Evolutionary conservation across 2,888 invertebrate genomes (phyloP), one percentile per base, ranked within the genome.

Genomic region (Strigamia maritima): DNA sequence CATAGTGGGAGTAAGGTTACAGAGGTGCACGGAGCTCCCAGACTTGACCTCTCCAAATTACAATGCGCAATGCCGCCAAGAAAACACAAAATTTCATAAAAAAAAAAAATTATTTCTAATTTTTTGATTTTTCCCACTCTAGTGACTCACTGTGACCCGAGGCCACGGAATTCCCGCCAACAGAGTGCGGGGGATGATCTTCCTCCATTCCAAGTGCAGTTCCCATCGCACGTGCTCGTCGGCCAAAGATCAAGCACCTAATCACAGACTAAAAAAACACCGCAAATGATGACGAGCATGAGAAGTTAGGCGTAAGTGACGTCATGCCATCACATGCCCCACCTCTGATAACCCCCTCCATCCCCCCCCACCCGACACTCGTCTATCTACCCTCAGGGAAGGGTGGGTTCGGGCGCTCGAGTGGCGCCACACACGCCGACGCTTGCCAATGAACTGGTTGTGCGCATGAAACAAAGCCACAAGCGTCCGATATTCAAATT

Each of bases 351-450:
- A 70, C 70, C 70, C 70, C 28, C 26, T n/a, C 8, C 70, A 2
- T 4, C 12, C 22, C 22, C 2, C 60, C 0, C 70, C 19, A n/a
- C n/a, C n/a, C n/a, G n/a, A n/a, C n/a, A n/a, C n/a, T n/a, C 54
- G 54, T 54, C 54, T 54, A 54, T 54, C 54, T 54, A 54, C 54
- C 70, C 70, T 70, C 26, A 28, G 70, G 70, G 70, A 28, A 28
- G 70, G 70, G 70, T 70, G 70, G 70, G 70, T 28, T 4, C 70
- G 28, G 70, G 70, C 70, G 70, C 26, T 70, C 28, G 70, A 70
- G 28, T 70, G 70, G 70, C 70, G 70, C 70, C 70, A 70, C 70
- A 70, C 70, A 70, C 70, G 70, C 70, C 70, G 70, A 70, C 70
- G 70, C 70, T 28, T 70, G 70, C 28, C 70, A 70, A 70, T 70